Conservation (phyloP, 2,797 vertebrate species). For the Cottoperca gobio region DNA sequence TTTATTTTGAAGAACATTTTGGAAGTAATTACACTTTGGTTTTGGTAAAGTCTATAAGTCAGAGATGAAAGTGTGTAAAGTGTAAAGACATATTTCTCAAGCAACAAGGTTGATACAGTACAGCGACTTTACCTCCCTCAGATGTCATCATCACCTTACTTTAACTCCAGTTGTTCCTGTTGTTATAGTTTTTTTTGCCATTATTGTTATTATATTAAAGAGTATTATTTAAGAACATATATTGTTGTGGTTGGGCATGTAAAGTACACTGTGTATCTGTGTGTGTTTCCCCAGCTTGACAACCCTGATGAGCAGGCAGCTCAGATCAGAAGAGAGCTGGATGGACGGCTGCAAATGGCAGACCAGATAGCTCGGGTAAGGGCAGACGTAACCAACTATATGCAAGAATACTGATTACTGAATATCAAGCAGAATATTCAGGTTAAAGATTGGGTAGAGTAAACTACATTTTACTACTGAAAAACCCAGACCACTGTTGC, state of each 20-base stretch:
- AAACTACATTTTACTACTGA: too few species aligned
- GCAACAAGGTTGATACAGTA: not conserved
- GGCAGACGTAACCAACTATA: not conserved
- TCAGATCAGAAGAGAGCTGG: constrained; percentile 96
- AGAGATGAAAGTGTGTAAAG: not conserved
- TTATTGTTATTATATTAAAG: not conserved
- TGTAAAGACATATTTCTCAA: not conserved
- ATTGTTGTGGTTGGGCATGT: not conserved
- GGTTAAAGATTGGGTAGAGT: not conserved
- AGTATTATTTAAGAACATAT: not conserved
- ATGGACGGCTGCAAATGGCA: constrained; percentile 98
- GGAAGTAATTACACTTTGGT: not conserved
- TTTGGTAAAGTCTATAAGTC: not conserved
- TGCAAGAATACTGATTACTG: not conserved
- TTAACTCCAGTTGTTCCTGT: too few species aligned
- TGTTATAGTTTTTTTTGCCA: not conserved
- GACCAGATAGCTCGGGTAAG: constrained; percentile 97
- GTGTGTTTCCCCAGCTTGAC: constrained; percentile 89
- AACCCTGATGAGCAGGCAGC: constrained; percentile 98
- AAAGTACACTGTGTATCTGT: not conserved
- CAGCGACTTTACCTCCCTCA: not conserved
- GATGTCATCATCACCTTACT: too few species aligned
- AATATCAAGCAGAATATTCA: not conserved
- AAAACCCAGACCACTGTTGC: too few species aligned
- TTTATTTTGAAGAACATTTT: too few species aligned